Conservation (phyloP, 23 tunicate genomes). For the Trididemnum nubilum region DNA sequence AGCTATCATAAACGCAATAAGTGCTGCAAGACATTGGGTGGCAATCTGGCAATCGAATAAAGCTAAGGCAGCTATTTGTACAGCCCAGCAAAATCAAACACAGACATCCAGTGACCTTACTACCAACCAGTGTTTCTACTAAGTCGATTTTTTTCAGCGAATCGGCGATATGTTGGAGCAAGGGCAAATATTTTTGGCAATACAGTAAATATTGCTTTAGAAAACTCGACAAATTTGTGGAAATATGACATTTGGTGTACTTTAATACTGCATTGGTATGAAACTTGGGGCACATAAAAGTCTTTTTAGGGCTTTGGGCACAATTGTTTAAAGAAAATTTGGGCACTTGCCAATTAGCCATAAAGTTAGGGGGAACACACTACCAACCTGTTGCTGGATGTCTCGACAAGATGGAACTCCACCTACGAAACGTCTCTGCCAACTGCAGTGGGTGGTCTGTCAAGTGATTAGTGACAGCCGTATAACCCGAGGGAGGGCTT, state of each 20-base stretch:
- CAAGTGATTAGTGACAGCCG: constrained; percentile 22
- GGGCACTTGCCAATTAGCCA: no score
- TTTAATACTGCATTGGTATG: no score
- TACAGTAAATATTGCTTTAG: no score
- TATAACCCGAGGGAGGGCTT: not conserved
- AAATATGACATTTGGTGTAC: no score
- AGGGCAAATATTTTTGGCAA: no score
- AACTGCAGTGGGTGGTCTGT: constrained; percentile 27
- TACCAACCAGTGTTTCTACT: not conserved
- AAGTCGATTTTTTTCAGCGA: no score
- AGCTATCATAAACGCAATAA: not conserved
- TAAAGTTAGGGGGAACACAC: no score
- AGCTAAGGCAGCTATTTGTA: not conserved
- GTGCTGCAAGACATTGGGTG: not conserved
- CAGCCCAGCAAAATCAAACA: not conserved
- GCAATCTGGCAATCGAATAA: not conserved
- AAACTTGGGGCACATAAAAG: no score
- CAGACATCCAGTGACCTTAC: not conserved
- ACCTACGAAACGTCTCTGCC: constrained; percentile 24
- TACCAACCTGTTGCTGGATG: not conserved
- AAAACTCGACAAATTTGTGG: no score
- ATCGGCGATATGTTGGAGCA: no score
- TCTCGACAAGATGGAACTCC: not conserved
- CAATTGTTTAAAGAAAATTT: no score
- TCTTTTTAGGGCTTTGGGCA: no score